phyloP scores from a whole-genome alignment of 2,888 invertebrate species.

The Enchytraeus crypticus region DNA sequence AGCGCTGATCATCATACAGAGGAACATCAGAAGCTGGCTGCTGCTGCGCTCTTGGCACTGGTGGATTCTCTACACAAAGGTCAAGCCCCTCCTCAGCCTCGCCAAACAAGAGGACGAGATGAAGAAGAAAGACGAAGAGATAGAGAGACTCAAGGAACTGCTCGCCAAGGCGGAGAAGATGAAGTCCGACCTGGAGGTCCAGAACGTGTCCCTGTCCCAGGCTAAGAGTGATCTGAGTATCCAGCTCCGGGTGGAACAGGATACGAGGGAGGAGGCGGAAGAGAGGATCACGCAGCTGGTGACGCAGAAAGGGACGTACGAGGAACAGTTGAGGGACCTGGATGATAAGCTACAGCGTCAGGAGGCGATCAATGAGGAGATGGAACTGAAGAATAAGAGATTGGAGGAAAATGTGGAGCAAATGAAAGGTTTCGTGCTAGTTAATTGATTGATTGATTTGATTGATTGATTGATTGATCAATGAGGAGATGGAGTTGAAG shows the following conservation, averaged over 20 bases:
- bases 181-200: constrained; percentile 89
- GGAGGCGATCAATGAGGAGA: constrained; percentile 96
- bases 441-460: too few species aligned
- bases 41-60: constrained; percentile 98
- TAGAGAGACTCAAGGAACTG: constrained; percentile 84
- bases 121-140: constrained; percentile 89
- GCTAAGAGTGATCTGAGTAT: constrained; percentile 86
- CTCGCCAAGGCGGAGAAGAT: constrained; percentile 89
- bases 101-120: constrained; percentile 97
- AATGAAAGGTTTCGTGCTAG: too few species aligned
- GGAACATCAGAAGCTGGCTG: constrained; percentile 98
- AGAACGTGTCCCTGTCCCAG: constrained; percentile 80
- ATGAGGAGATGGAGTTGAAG: too few species aligned
- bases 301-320: constrained; percentile 93
- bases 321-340: constrained; percentile 91
- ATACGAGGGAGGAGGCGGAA: constrained; percentile 51
- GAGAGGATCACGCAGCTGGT: constrained; percentile 86
- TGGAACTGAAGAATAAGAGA: too few species aligned
- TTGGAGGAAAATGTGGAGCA: too few species aligned
- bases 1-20: constrained; percentile 94
- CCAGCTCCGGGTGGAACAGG: constrained; percentile 83
- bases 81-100: constrained; percentile 98
- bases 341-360: constrained; percentile 86
- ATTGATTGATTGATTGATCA: too few species aligned
- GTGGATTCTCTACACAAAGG: constrained; percentile 99